These are phyloP conservation scores for Megalops cyprinoides DNA, from an alignment of 2,797 vertebrate genomes.

Conservation along the genomic window DNA sequence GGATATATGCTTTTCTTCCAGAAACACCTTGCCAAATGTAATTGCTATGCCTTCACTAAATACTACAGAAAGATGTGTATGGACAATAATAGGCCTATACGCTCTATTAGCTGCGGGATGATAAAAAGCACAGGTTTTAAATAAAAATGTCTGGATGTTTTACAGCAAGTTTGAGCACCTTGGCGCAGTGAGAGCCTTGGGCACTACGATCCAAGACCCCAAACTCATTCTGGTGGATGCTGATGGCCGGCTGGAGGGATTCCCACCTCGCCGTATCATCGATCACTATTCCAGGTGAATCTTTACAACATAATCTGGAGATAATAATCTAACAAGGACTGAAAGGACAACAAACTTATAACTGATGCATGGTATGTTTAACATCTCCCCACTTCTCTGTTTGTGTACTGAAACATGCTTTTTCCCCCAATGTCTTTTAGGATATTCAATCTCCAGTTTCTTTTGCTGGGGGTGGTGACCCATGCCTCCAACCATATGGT, in stretches of 20 bases:
- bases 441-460: constrained; percentile 19
- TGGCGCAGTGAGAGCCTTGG: constrained; percentile 22
- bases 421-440: constrained; percentile 5
- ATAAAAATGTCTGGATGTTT: neutral
- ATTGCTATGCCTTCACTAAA: neutral
- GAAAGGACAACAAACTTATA: neutral
- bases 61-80: neutral
- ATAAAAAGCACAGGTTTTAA: neutral
- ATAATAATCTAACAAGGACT: neutral
- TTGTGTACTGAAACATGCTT: neutral
- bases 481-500: constrained; percentile 17
- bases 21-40: neutral
- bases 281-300: constrained; percentile 25
- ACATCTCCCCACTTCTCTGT: neutral
- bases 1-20: neutral
- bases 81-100: neutral
- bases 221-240: constrained; percentile 10
- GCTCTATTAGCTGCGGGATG: neutral
- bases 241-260: neutral
- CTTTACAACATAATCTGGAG: neutral
- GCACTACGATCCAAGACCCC: neutral
- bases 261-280: neutral
- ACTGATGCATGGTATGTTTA: neutral
- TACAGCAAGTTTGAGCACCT: constrained; percentile 12
- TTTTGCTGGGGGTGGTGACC: constrained; percentile 10